Evolutionary conservation across 92 coral and sea anemone genomes (phyloP).

Genomic region (Bergia sp.): DNA sequence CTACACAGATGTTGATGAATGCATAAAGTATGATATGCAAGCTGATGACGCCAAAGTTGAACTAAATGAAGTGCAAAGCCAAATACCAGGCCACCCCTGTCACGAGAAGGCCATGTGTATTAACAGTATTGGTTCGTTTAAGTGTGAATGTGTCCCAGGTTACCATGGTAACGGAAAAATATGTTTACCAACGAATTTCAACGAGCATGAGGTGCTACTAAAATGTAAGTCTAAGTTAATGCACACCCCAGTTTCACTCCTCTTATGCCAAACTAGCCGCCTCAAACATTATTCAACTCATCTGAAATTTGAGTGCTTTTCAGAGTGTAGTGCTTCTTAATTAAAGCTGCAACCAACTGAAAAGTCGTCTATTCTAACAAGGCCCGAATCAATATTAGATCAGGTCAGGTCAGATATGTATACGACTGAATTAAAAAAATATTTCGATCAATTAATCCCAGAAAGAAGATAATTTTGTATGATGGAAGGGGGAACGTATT

Average conservation of each 20-base stretch:
- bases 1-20: constrained; percentile 82
- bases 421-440: too few relatives aligned
- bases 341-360: too few relatives aligned
- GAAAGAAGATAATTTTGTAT: too few relatives aligned
- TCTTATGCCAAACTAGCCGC: too few relatives aligned
- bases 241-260: too few relatives aligned
- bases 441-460: too few relatives aligned
- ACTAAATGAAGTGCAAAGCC: constrained; percentile 61
- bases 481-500: not conserved
- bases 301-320: too few relatives aligned
- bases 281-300: too few relatives aligned
- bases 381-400: too few relatives aligned
- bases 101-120: constrained; percentile 78
- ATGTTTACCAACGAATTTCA: constrained; percentile 61
- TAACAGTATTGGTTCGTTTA: constrained; percentile 86
- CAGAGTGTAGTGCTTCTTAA: too few relatives aligned
- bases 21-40: constrained; percentile 56
- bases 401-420: too few relatives aligned
- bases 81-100: constrained; percentile 56
- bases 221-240: constrained; percentile 67
- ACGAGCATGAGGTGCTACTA: constrained; percentile 50
- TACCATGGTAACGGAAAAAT: constrained; percentile 88
- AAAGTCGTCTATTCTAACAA: too few relatives aligned
- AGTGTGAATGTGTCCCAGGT: constrained; percentile 86
- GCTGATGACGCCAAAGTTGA: constrained; percentile 46